Conservation (phyloP, 2,113 vertebrate genomes). For the Dinomys branickii region DNA sequence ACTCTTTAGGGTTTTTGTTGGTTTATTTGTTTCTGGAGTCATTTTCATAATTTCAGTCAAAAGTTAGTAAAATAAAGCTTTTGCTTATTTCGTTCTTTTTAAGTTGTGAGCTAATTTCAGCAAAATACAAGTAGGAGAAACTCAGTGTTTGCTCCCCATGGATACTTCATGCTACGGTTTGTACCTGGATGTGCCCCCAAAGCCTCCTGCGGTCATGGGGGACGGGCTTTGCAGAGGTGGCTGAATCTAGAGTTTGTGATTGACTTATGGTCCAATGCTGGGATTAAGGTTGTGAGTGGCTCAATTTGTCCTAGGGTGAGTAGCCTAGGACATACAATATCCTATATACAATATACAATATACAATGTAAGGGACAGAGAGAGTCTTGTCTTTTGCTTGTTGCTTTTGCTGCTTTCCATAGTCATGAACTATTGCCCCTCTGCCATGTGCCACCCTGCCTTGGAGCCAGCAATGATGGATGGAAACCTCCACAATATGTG, state of each 20-base stretch:
- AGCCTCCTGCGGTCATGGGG: neutral
- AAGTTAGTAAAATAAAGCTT: neutral
- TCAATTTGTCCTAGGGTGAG: neutral
- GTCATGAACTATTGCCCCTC: neutral
- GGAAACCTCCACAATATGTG: neutral
- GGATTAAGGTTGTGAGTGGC: neutral
- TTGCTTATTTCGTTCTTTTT: neutral
- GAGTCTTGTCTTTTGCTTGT: neutral
- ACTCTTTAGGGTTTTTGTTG: neutral
- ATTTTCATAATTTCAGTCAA: neutral
- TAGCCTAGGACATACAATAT: too few relatives aligned
- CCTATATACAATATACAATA: too few relatives aligned
- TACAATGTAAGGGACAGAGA: neutral
- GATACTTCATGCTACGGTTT: neutral
- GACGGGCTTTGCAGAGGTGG: neutral
- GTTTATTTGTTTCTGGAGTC: neutral
- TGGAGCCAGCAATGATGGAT: neutral
- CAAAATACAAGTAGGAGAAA: slow-evolving; percentile 23
- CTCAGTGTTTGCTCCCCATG: neutral
- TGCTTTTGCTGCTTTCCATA: neutral
- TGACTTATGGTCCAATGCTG: neutral
- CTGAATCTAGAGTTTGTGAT: neutral
- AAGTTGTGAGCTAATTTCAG: neutral
- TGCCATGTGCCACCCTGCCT: neutral
- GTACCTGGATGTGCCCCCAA: neutral